phyloP scores from a whole-genome alignment of 37 sponge, comb jelly and placozoan genomes.

The Bolinopsis microptera region DNA sequence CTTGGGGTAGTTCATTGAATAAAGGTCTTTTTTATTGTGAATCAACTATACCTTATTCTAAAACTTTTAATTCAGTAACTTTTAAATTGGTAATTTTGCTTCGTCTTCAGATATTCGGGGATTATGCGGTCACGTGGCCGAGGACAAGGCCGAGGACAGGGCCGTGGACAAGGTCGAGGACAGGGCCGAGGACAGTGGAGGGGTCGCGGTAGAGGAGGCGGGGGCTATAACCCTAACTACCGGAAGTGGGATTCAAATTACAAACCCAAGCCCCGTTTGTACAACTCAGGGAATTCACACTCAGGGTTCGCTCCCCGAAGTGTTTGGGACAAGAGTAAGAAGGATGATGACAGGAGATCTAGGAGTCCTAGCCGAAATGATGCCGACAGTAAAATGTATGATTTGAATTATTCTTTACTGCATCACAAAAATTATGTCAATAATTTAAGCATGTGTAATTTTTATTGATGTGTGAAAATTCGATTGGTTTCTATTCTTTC shows the following conservation, averaged over 20 bases:
- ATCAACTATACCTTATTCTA: too few species aligned
- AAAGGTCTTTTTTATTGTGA: too few species aligned
- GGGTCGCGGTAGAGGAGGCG: not conserved
- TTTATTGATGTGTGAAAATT: too few species aligned
- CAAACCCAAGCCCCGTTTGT: not conserved
- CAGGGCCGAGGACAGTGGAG: not conserved
- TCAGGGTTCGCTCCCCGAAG: conserved; percentile 17
- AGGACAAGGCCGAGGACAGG: too few species aligned
- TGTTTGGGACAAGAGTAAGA: not conserved
- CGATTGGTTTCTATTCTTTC: too few species aligned
- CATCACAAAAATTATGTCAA: too few species aligned
- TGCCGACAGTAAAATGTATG: too few species aligned
- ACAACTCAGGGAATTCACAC: not conserved
- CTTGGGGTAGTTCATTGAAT: not conserved
- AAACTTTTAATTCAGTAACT: too few species aligned
- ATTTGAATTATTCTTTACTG: too few species aligned
- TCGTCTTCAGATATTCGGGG: not conserved
- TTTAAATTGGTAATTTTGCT: too few species aligned
- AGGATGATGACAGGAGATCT: not conserved
- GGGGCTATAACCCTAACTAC: not conserved
- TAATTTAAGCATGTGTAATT: too few species aligned
- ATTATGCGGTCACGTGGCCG: not conserved
- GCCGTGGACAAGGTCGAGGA: not conserved
- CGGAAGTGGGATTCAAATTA: not conserved
- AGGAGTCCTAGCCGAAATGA: conserved; percentile 19